phyloP scores from a whole-genome alignment of 2,797 vertebrate species.

The Decapterus maruadsi region DNA sequence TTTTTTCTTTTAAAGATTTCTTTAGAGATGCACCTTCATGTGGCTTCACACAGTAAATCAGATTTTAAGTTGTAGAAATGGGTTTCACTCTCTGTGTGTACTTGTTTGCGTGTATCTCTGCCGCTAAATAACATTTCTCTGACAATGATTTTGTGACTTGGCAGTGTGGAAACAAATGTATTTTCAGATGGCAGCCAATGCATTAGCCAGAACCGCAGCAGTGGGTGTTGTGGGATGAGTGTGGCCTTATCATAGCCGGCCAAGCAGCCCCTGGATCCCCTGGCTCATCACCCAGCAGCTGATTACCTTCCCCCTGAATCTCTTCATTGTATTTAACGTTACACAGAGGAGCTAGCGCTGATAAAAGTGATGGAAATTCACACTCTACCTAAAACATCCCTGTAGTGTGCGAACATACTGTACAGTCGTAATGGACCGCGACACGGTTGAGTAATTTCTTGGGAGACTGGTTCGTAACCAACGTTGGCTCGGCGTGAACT shows the following conservation, averaged over 20 bases:
- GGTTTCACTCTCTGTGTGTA: neutral
- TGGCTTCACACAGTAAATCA: conserved; percentile 25
- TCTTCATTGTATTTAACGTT: conserved; percentile 63
- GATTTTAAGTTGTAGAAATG: conserved; percentile 19
- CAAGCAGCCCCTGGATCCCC: conserved; percentile 72
- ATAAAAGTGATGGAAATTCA: conserved; percentile 63
- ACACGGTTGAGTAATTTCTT: neutral
- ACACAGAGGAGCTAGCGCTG: conserved; percentile 36
- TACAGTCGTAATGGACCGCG: neutral
- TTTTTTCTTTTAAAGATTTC: neutral
- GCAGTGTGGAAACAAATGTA: conserved; percentile 53
- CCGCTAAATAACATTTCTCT: conserved; percentile 39
- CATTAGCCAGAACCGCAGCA: conserved; percentile 47
- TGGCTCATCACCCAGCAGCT: conserved; percentile 68
- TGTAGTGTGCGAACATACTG: conserved; percentile 19
- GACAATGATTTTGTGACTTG: conserved; percentile 52
- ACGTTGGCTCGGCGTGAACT: neutral
- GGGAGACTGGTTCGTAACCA: neutral
- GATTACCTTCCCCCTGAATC: conserved; percentile 67
- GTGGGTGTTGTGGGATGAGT: conserved; percentile 62
- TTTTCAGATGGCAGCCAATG: conserved; percentile 54
- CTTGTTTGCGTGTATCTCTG: conserved; percentile 3
- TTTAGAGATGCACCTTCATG: neutral
- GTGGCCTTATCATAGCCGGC: conserved; percentile 69
- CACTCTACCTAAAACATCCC: neutral